These are phyloP conservation scores for mouse (Mus musculus) DNA, from an alignment of 2,113 vertebrate species.

Conservation along the genomic window GRCm39 chr6:24721001-24721500, in stretches of 20 bases:
- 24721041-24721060: neutral
- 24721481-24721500: neutral
- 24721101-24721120: neutral
- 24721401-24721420: neutral
- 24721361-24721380: neutral
- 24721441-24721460: no score
- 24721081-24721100: neutral
- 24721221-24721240: neutral
- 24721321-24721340: neutral
- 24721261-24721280: neutral
- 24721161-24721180: neutral
- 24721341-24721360: neutral
- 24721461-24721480: neutral
- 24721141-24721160: neutral
- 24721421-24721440: neutral
- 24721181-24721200: neutral
- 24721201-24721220: neutral
- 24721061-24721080: neutral
- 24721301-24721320: slow-evolving; percentile 16
- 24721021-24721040: neutral
- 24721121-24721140: neutral
- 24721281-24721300: neutral
- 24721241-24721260: neutral
- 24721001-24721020: neutral
- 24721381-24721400: neutral